phyloP scores from a whole-genome alignment of 2,888 invertebrate genomes.

The Dichetophora obliterata region DNA sequence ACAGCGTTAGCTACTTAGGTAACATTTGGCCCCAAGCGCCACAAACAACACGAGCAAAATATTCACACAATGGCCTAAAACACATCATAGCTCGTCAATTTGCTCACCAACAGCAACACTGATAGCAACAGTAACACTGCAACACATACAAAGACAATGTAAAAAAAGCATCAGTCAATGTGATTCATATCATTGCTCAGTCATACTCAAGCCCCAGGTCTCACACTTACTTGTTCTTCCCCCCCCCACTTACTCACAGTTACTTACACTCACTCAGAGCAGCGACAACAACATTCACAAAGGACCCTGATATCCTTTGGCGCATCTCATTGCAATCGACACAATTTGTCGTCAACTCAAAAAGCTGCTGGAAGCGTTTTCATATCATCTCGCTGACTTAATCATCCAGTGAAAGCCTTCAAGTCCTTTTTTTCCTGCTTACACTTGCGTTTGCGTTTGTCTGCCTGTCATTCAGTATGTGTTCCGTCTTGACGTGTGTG shows the following conservation, averaged over 20 bases:
- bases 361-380: slow-evolving; percentile 1
- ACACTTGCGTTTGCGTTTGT: slow-evolving; percentile 3
- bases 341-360: slow-evolving; percentile 33
- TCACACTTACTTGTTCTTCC: too few species aligned
- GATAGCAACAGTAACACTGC: background rate
- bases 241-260: too few species aligned
- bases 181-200: too few species aligned
- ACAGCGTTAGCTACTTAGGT: slow-evolving; percentile 13
- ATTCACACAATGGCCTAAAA: background rate
- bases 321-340: slow-evolving; percentile 25
- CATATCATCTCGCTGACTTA: background rate
- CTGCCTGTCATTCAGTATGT: background rate
- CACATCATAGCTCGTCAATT: too few species aligned
- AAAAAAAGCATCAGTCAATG: too few species aligned
- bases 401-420: background rate
- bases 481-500: too few species aligned
- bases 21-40: slow-evolving; percentile 3
- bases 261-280: too few species aligned
- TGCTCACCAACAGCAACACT: background rate
- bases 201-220: too few species aligned
- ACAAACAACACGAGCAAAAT: background rate
- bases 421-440: background rate
- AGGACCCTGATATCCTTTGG: slow-evolving; percentile 3
- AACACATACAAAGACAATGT: background rate
- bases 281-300: too few species aligned